phyloP scores from a whole-genome alignment of 2,888 invertebrate genomes.

The Dryobota labecula region DNA sequence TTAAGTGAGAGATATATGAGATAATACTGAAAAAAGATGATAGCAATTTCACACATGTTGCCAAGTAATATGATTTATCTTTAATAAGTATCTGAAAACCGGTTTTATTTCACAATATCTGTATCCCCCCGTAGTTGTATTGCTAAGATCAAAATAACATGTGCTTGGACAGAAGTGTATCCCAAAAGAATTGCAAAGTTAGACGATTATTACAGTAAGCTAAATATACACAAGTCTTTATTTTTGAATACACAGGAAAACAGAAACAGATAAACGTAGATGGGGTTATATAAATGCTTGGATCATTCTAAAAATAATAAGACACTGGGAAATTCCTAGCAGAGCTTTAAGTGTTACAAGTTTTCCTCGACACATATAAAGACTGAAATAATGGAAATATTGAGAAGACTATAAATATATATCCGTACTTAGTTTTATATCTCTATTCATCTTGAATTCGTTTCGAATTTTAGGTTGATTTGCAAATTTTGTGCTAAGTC shows the following conservation, averaged over 20 bases:
- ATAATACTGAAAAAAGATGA: constrained; percentile 24
- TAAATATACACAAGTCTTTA: neutral
- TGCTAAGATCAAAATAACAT: neutral
- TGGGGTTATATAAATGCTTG: neutral
- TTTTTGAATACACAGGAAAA: constrained; percentile 3
- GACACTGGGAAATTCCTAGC: constrained; percentile 14
- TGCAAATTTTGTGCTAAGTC: neutral
- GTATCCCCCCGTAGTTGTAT: neutral
- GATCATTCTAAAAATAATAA: constrained; percentile 17
- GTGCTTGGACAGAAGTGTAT: neutral
- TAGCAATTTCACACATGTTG: constrained; percentile 30
- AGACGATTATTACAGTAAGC: neutral
- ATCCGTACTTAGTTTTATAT: neutral
- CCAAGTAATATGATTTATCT: constrained; percentile 17
- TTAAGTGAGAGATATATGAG: constrained; percentile 24
- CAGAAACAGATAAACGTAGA: neutral
- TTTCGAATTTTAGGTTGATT: neutral
- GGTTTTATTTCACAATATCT: neutral
- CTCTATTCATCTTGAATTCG: neutral
- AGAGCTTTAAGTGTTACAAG: constrained; percentile 10
- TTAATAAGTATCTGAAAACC: neutral
- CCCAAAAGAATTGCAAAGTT: neutral
- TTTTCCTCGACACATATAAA: neutral
- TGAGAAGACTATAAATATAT: neutral
- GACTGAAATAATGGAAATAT: constrained; percentile 10